phyloP scores from a whole-genome alignment of 2,113 vertebrate genomes.

The Sminthopsis crassicaudata region DNA sequence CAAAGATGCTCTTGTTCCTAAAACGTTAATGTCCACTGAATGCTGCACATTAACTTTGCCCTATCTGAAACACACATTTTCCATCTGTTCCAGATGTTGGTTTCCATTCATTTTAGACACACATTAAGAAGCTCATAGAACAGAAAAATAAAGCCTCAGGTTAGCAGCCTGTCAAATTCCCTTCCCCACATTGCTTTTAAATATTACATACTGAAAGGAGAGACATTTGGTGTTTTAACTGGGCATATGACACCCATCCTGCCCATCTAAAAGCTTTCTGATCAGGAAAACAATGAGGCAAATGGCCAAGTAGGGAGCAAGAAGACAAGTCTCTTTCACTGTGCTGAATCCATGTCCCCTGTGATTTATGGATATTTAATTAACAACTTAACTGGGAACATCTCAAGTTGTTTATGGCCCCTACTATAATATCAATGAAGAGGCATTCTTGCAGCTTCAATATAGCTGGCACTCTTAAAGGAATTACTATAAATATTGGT shows the following conservation, averaged over 20 bases:
- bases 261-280: slow-evolving; percentile 46
- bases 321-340: background rate
- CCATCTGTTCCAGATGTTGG: slow-evolving; percentile 43
- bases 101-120: slow-evolving; percentile 21
- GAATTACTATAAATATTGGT: background rate
- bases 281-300: background rate
- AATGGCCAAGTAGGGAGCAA: background rate
- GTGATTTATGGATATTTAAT: slow-evolving; percentile 34
- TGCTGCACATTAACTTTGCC: slow-evolving; percentile 11
- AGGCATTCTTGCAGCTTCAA: slow-evolving; percentile 12
- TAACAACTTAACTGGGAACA: slow-evolving; percentile 11
- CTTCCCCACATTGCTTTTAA: slow-evolving; percentile 38
- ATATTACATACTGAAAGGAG: slow-evolving; percentile 48
- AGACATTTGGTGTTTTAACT: background rate
- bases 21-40: background rate
- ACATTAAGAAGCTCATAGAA: slow-evolving; percentile 37
- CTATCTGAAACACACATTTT: slow-evolving; percentile 41
- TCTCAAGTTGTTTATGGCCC: background rate
- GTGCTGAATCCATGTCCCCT: background rate
- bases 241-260: slow-evolving; percentile 14
- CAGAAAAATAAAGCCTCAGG: slow-evolving; percentile 50
- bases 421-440: background rate
- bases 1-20: background rate
- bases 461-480: slow-evolving; percentile 44
- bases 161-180: slow-evolving; percentile 46